Evolutionary conservation across 2,113 vertebrate species (phyloP).

Genomic region (Ictidomys tridecemlineatus): DNA sequence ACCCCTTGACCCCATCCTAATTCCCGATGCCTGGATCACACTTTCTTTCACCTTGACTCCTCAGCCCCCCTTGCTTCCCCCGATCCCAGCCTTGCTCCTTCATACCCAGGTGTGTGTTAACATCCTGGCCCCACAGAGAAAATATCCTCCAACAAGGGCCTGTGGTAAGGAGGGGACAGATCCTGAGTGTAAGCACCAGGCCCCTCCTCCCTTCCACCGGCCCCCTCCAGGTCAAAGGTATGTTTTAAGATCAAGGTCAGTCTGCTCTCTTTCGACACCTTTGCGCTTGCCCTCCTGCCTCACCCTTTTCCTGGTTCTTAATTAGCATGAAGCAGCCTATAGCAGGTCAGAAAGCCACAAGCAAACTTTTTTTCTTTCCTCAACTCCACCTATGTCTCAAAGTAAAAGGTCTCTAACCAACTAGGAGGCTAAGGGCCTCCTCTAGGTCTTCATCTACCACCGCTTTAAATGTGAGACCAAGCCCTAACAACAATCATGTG

Average conservation of each 20-base stretch:
- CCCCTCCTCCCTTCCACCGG: background rate
- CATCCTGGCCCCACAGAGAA: background rate
- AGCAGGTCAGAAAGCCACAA: background rate
- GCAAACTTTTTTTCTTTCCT: background rate
- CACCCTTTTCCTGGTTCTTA: background rate
- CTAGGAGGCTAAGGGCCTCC: background rate
- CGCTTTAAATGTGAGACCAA: background rate
- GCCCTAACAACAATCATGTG: no score
- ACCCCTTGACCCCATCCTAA: background rate
- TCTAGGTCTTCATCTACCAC: background rate
- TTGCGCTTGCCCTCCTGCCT: background rate
- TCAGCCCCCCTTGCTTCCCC: background rate
- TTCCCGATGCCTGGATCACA: accelerated
- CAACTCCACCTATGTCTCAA: background rate
- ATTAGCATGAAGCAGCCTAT: background rate
- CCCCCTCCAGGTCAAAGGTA: background rate
- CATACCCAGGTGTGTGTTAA: accelerated
- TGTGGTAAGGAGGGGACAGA: background rate
- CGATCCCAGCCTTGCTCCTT: background rate
- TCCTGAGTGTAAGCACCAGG: accelerated
- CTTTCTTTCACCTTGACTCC: no score
- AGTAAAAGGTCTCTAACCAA: background rate
- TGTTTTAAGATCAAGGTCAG: background rate
- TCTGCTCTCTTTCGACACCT: background rate
- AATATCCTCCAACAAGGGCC: background rate